Base-by-base conservation (phyloP, 2,888 invertebrate species). In the Thereva unica region DNA sequence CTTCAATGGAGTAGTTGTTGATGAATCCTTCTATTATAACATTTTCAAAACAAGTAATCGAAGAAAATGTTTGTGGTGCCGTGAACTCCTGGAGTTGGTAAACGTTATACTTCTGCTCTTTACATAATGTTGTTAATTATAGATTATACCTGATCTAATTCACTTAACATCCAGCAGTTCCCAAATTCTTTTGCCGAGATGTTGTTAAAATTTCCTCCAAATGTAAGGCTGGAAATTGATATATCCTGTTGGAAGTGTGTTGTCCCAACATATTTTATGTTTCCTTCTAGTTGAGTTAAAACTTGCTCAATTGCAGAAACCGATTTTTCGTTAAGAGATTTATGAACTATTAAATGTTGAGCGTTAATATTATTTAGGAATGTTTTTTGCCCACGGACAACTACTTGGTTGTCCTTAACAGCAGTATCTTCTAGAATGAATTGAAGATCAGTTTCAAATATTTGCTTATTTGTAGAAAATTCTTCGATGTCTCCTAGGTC, bases 1-100 rank as follows among this genome's bases (percentile, higher is more conserved):
- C 76, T 1, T 78, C 73, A 23, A 86, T 72, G 42, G 80, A 75
- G 10, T 83, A 77, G 7, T 80, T 82, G 72, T 83, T 83, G 3
- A 85, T 68, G 10, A 72, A 76, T n/a, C 79, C 79, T 1, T 55
- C 55, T 1, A 80, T 64, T 41, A 68, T 52, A 5, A 79, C 34
- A 42, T 77, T 74, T 0, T 71, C 56, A 4, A 68, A 66, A 10
- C 71, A 71, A 2, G 70, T 54, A n/a, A 77, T 53, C 0, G 69
- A 69, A 0, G 75, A 71, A 2, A 80, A 68, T 0, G 68, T 73
- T 70, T 79, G 80, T 2, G 75, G 74, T 0, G 74, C 77, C 3
- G 75, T 76, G 45, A 81, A 63, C 38, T 38, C 34, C 59, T 59
- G 23, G 42, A 35, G 10, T 47, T 47, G 1, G 47, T 47, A 8